phyloP scores from a whole-genome alignment of 2,888 invertebrate species.

The Xiphydria camelus region DNA sequence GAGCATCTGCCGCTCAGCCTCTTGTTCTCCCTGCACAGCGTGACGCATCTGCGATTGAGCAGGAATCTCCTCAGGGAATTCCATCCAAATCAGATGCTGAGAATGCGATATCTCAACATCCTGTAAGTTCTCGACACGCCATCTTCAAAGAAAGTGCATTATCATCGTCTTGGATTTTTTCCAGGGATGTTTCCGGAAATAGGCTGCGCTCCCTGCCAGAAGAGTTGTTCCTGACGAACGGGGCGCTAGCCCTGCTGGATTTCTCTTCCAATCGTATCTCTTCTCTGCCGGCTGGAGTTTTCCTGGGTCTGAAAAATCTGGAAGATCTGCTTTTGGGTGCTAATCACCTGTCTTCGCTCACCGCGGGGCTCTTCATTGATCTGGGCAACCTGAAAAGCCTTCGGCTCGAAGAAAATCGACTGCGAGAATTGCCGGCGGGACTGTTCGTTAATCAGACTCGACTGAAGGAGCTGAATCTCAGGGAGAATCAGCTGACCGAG shows the following conservation, averaged over 20 bases:
- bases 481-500: conserved; percentile 67
- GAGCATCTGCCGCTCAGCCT: conserved; percentile 49
- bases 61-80: conserved; percentile 47
- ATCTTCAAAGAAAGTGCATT: conserved; percentile 3
- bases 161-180: conserved; percentile 6
- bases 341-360: conserved; percentile 66
- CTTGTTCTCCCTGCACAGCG: conserved; percentile 45
- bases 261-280: conserved; percentile 76
- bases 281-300: conserved; percentile 67
- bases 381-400: conserved; percentile 65
- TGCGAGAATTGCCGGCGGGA: conserved; percentile 64
- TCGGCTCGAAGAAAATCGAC: conserved; percentile 69
- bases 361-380: conserved; percentile 64
- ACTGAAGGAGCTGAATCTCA: conserved; percentile 71
- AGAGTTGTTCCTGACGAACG: conserved; percentile 59
- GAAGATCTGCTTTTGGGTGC: conserved; percentile 71
- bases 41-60: conserved; percentile 45
- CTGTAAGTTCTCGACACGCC: conserved; percentile 36
- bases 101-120: conserved; percentile 46
- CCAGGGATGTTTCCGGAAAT: conserved; percentile 67
- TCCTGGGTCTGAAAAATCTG: conserved; percentile 63
- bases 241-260: conserved; percentile 63
- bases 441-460: conserved; percentile 64
- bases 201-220: conserved; percentile 65
- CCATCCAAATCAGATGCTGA: conserved; percentile 44